A percentile compares a stretch with the other conserved stretches of the same genome.
These are phyloP conservation scores for Catamblyrhynchus diadema DNA, from an alignment of 2,797 vertebrate genomes.

Conservation along the genomic window DNA sequence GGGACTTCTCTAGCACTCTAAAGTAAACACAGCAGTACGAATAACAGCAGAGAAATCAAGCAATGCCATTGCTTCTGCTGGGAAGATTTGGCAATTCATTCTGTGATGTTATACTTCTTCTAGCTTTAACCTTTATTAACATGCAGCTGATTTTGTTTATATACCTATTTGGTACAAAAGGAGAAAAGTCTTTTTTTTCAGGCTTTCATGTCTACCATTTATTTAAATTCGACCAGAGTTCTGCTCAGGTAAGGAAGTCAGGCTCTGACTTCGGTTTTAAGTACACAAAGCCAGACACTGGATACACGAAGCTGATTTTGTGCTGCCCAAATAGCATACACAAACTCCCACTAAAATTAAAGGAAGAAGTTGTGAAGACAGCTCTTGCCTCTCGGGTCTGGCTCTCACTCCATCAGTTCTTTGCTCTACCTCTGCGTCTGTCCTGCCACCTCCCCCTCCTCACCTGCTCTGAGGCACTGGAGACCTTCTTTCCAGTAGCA, in stretches of 20 bases:
- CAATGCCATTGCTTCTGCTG: not conserved
- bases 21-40: constrained; percentile 18
- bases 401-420: not conserved
- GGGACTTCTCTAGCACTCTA: not conserved
- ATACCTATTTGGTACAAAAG: not conserved
- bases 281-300: not conserved
- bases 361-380: not conserved
- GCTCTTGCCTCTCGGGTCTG: not conserved
- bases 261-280: not conserved
- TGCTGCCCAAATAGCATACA: not conserved
- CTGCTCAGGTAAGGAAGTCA: not conserved
- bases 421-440: accelerated
- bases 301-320: not conserved
- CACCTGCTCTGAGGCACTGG: not conserved
- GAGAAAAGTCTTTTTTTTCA: not conserved
- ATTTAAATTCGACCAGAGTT: not conserved
- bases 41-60: constrained; percentile 13
- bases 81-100: not conserved
- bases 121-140: not conserved
- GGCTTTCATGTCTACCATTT: not conserved
- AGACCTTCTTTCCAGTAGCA: not conserved
- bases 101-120: not conserved
- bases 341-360: not conserved
- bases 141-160: constrained; percentile 15
- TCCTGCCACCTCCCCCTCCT: not conserved